Conservation (phyloP, 2,113 vertebrate genomes). For the Brachypteracias leptosomus region DNA sequence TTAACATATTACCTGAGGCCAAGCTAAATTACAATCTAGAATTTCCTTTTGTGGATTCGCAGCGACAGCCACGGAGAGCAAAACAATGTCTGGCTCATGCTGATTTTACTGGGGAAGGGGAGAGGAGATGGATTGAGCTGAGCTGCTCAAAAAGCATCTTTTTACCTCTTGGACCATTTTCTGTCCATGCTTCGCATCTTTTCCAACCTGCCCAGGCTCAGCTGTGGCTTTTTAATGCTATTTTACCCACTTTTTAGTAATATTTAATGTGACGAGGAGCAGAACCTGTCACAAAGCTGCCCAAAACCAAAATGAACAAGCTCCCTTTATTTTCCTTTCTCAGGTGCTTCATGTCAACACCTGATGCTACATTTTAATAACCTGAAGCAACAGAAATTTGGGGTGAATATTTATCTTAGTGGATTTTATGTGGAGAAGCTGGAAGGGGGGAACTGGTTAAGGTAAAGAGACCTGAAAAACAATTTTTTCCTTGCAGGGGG, state of each 20-base stretch:
- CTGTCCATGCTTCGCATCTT: not conserved
- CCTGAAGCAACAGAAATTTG: rapidly evolving
- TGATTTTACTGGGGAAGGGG: constrained; percentile 47
- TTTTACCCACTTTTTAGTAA: not conserved
- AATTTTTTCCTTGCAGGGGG: not conserved
- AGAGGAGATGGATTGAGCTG: constrained; percentile 1
- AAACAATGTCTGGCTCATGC: constrained; percentile 51
- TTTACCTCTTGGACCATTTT: constrained; percentile 42
- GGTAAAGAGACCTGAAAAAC: not conserved
- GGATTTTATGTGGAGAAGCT: rapidly evolving
- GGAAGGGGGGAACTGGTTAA: not conserved
- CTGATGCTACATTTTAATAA: not conserved
- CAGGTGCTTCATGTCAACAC: not conserved
- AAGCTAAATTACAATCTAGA: constrained; percentile 67
- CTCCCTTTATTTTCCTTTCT: not conserved
- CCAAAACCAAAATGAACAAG: not conserved
- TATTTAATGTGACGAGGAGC: not conserved
- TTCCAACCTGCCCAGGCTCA: not conserved
- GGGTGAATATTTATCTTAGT: not conserved
- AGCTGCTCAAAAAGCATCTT: constrained; percentile 56
- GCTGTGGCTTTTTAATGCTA: constrained; percentile 15
- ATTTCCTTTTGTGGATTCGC: constrained; percentile 63
- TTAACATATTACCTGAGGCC: constrained; percentile 69
- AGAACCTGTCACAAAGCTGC: not conserved
- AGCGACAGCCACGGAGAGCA: constrained; percentile 42